phyloP scores from a whole-genome alignment of 2,888 invertebrate species.

The Eustalomyia histrio region DNA sequence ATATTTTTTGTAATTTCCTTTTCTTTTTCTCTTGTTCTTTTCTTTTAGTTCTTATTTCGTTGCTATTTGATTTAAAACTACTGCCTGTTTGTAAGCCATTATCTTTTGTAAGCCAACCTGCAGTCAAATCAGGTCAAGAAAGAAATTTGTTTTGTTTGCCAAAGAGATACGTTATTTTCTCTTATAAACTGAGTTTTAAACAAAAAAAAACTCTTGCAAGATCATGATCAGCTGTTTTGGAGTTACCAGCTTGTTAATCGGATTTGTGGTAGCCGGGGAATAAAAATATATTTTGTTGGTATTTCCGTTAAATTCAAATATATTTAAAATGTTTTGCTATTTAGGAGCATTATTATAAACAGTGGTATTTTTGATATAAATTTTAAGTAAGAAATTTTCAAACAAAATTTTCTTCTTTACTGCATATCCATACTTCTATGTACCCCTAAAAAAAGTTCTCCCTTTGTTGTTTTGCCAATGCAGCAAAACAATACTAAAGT shows the following conservation, averaged over 20 bases:
- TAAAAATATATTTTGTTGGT: no score
- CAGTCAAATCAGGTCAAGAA: conserved; percentile 47
- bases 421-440: no score
- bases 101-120: conserved; percentile 28
- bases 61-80: conserved; percentile 25
- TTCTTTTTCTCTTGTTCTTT: neutral
- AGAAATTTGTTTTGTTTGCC: conserved; percentile 37
- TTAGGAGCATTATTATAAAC: no score
- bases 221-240: conserved; percentile 6
- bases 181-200: neutral
- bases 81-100: conserved; percentile 2
- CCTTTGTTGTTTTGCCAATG: no score
- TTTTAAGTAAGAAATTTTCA: no score
- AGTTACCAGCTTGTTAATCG: neutral
- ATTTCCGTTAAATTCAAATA: no score
- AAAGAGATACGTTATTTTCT: conserved; percentile 14
- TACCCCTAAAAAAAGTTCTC: no score
- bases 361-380: no score
- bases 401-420: no score
- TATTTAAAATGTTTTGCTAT: no score
- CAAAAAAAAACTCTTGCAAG: neutral
- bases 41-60: conserved; percentile 22
- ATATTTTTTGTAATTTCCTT: neutral
- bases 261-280: no score
- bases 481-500: no score